These are phyloP conservation scores for Physella acuta DNA, from an alignment of 1,140 invertebrate species.

Conservation along the genomic window DNA sequence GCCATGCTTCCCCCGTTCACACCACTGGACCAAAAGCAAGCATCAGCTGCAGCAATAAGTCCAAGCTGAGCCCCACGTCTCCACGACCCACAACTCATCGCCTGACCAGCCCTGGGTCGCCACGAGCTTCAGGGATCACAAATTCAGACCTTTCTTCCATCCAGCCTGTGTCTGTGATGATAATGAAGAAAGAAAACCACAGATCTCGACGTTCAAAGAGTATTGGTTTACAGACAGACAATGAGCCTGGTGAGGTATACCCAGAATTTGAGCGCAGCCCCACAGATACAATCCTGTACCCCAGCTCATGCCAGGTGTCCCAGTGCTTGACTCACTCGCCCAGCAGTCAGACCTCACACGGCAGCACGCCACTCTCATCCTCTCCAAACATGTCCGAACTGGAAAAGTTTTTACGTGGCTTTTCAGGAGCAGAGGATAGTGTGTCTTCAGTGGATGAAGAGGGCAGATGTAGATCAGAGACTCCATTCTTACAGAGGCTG, in stretches of 20 bases:
- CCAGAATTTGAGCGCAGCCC: slow-evolving; percentile 20
- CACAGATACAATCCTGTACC: slow-evolving; percentile 14
- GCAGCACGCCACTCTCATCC: neutral
- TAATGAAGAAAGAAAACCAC: slow-evolving; percentile 15
- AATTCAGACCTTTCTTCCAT: neutral
- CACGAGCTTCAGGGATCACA: neutral
- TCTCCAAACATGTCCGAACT: slow-evolving; percentile 11
- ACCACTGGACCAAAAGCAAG: neutral
- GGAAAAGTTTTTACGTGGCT: slow-evolving; percentile 5
- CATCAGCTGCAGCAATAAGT: neutral
- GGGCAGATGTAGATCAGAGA: neutral
- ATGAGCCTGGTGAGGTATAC: slow-evolving; percentile 9
- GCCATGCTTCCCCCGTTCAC: neutral
- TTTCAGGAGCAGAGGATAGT: slow-evolving; percentile 1
- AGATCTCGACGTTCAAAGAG: slow-evolving; percentile 12
- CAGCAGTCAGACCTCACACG: neutral
- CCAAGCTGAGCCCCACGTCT: neutral
- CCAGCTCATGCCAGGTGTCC: neutral
- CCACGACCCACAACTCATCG: neutral
- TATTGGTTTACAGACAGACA: slow-evolving; percentile 23
- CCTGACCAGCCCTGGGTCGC: neutral
- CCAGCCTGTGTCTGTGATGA: slow-evolving; percentile 19
- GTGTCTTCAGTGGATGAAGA: neutral
- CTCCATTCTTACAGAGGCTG: slow-evolving; percentile 20
- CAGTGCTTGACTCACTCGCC: neutral